Conservation (phyloP, 2,113 vertebrate species). For the Microcebus jonahi region DNA sequence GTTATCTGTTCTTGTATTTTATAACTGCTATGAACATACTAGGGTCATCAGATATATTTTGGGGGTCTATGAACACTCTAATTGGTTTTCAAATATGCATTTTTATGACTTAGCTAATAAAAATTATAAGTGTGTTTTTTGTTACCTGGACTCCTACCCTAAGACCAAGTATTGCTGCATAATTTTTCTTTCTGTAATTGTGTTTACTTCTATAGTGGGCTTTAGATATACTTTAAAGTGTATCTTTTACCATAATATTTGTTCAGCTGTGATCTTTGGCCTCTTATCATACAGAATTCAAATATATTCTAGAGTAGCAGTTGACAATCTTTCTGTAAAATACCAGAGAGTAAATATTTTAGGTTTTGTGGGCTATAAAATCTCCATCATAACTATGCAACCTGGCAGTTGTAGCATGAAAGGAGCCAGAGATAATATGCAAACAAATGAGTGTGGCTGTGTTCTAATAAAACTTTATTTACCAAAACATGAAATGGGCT, state of each 20-base stretch:
- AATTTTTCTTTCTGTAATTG: neutral
- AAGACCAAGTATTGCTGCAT: neutral
- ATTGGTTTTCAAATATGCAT: neutral
- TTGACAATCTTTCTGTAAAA: neutral
- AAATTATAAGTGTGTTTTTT: neutral
- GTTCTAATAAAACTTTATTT: neutral
- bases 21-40: neutral
- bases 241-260: neutral
- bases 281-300: neutral
- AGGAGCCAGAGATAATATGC: neutral
- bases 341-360: neutral
- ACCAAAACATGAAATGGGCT: neutral
- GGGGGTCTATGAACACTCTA: neutral
- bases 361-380: neutral
- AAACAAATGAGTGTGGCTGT: neutral
- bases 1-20: neutral
- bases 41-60: neutral
- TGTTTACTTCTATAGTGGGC: neutral
- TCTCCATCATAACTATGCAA: neutral
- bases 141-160: neutral
- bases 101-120: neutral
- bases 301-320: neutral
- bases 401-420: neutral
- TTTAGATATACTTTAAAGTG: neutral
- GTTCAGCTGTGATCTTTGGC: neutral